phyloP scores from a whole-genome alignment of 2,797 vertebrate species.

The Galaxias olidus region DNA sequence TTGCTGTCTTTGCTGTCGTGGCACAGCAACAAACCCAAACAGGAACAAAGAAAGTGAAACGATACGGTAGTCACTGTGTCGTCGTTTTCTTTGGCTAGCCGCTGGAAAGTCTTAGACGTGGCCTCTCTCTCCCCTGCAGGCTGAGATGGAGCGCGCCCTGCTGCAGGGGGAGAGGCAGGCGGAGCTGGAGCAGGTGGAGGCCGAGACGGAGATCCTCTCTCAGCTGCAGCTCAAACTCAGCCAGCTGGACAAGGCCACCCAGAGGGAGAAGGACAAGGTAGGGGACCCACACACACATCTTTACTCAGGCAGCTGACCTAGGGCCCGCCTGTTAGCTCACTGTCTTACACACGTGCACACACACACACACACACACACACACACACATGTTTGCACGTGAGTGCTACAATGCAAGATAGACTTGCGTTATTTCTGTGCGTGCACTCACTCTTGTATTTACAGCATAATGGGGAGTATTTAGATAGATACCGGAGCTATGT shows the following conservation, averaged over 20 bases:
- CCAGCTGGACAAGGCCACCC: slow-evolving; percentile 83
- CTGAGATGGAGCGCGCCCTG: slow-evolving; percentile 93
- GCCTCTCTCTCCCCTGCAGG: slow-evolving; percentile 68
- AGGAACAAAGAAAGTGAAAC: too few relatives aligned
- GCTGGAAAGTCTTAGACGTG: not conserved
- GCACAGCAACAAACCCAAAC: too few relatives aligned
- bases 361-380: slow-evolving; percentile 4
- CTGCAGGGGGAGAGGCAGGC: slow-evolving; percentile 89
- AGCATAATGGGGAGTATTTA: too few relatives aligned
- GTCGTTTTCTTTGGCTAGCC: too few relatives aligned
- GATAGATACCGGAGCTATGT: too few relatives aligned
- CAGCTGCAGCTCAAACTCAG: slow-evolving; percentile 90
- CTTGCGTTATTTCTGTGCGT: slow-evolving; percentile 10
- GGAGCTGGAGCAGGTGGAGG: slow-evolving; percentile 83
- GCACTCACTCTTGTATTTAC: not conserved
- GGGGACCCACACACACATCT: slow-evolving; percentile 21
- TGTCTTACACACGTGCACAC: not conserved
- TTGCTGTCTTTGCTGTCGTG: too few relatives aligned
- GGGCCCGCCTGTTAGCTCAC: not conserved
- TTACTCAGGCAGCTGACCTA: too few relatives aligned
- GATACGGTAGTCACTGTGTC: too few relatives aligned
- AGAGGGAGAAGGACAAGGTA: slow-evolving; percentile 91
- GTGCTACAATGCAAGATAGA: slow-evolving; percentile 23
- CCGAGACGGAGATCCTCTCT: slow-evolving; percentile 82
- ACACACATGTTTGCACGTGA: slow-evolving; percentile 33